Evolutionary conservation across 1,140 invertebrate genomes (phyloP), one percentile per base, ranked within the genome.

Genomic region (Leptonema lineaticorne): DNA sequence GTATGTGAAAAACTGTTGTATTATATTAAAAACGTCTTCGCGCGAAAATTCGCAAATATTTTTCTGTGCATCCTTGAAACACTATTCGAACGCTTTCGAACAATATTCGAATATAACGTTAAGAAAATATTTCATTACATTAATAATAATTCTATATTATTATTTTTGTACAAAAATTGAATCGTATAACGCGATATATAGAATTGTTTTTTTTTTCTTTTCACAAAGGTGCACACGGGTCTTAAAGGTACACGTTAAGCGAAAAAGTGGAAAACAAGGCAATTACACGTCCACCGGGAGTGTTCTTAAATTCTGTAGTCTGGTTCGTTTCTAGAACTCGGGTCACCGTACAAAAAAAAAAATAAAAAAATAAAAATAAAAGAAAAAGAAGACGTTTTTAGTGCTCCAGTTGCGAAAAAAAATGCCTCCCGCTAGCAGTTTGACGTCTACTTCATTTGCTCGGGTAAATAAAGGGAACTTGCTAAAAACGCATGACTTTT

Each of bases 391-490:
- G 41, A 29, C 18, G 45, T 64, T 64, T 50, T 50, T 20, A 50
- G 18, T 62, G 30, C 28, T 37, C 29, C 2, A 3, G 33, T 41
- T 14, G 33, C 60, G 41, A 46, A 63, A 64, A 62, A 62, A 64
- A 48, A 64, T 29, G 27, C 60, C 14, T 24, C 41, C 26, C 24
- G 3, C 27, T 26, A 16, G 24, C 62, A 50, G 45, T 64, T 64
- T 64, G 62, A 64, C 62, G 62, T 64, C 62, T 64, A 64, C 62
- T 64, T 64, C 62, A 64, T 64, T 64, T 64, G 62, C 45, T 29
- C n/a, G 62, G 62, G 62, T 24, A 64, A 64, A 64, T 64, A 64
- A 64, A 64, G 45, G 16, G 37, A 41, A n/a, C 58, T 37, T 2
- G 18, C 14, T 62, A 62, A 62, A 62, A 62, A 62, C 58, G 33